phyloP scores from a whole-genome alignment of 2,113 vertebrate genomes.

The Desmodus rotundus region DNA sequence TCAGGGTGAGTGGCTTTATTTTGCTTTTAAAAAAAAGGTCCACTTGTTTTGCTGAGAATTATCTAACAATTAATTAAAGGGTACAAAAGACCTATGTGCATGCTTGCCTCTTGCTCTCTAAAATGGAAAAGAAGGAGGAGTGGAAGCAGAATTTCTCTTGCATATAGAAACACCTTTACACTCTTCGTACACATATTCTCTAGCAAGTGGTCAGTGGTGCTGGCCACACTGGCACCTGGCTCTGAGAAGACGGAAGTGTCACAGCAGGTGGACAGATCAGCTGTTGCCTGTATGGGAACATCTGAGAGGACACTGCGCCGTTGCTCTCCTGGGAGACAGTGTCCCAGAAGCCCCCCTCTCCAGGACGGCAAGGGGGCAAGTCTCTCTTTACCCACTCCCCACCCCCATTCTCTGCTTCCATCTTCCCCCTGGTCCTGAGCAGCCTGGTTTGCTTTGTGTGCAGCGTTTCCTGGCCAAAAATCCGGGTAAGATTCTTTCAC shows the following conservation, averaged over 20 bases:
- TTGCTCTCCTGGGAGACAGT: neutral
- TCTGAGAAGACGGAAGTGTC: neutral
- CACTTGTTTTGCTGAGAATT: neutral
- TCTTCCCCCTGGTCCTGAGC: neutral
- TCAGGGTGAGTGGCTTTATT: neutral
- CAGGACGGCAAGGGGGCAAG: neutral
- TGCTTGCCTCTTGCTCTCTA: neutral
- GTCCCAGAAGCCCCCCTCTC: neutral
- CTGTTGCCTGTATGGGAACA: neutral
- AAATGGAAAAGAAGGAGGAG: neutral
- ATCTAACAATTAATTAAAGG: neutral
- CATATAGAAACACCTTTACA: neutral
- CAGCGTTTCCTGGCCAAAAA: neutral
- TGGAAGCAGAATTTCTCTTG: neutral
- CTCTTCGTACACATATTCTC: neutral
- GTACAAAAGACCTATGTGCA: neutral
- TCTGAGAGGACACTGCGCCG: neutral
- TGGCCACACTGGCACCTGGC: neutral
- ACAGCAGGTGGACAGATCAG: neutral
- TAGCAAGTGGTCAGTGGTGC: neutral
- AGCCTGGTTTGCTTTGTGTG: neutral
- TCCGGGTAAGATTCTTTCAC: neutral
- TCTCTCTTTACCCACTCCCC: neutral
- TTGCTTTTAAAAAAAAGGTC: neutral
- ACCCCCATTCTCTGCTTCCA: neutral